Percentiles rank a stretch among this genome's conserved stretches.
Conservation (phyloP, 2,888 invertebrate genomes). For the Phyllotreta cruciferae region DNA sequence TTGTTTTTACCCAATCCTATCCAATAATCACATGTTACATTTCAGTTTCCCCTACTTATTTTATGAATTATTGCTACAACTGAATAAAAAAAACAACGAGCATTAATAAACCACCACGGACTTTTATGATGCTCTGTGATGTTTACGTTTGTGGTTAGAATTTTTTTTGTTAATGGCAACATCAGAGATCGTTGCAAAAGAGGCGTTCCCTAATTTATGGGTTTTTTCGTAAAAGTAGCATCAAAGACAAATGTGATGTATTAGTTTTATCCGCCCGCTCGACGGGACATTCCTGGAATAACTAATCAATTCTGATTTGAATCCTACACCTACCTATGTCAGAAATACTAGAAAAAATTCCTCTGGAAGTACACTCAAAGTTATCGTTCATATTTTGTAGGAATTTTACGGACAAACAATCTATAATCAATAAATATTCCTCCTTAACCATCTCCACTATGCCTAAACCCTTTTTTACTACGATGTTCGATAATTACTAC, state of each 20-base stretch:
- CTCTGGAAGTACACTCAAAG: too few relatives aligned
- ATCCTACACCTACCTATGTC: too few relatives aligned
- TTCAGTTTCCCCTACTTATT: slow-evolving; percentile 8
- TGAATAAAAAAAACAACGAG: slow-evolving; percentile 1
- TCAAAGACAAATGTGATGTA: slow-evolving; percentile 31
- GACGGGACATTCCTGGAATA: slow-evolving; percentile 22
- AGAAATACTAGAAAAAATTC: too few relatives aligned
- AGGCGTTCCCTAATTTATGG: slow-evolving; percentile 28
- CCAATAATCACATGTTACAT: slow-evolving; percentile 12
- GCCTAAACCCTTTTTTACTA: too few relatives aligned
- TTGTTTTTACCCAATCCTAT: slow-evolving; percentile 1
- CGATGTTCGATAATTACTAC: slow-evolving; percentile 29
- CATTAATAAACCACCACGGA: slow-evolving; percentile 11
- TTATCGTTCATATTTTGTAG: too few relatives aligned
- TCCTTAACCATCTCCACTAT: too few relatives aligned
- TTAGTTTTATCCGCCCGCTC: slow-evolving; percentile 21
- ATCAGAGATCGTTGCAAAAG: slow-evolving; percentile 24
- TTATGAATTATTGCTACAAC: slow-evolving; percentile 19
- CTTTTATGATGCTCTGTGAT: slow-evolving; percentile 4
- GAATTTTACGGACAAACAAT: too few relatives aligned
- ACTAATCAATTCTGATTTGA: slow-evolving; percentile 7
- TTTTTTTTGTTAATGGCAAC: slow-evolving; percentile 26
- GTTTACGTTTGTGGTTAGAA: slow-evolving; percentile 16
- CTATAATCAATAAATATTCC: too few relatives aligned
- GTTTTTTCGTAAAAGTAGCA: slow-evolving; percentile 24